Conservation (phyloP, 1,140 invertebrate species). For the Macrosteles quadrilineatus region DNA sequence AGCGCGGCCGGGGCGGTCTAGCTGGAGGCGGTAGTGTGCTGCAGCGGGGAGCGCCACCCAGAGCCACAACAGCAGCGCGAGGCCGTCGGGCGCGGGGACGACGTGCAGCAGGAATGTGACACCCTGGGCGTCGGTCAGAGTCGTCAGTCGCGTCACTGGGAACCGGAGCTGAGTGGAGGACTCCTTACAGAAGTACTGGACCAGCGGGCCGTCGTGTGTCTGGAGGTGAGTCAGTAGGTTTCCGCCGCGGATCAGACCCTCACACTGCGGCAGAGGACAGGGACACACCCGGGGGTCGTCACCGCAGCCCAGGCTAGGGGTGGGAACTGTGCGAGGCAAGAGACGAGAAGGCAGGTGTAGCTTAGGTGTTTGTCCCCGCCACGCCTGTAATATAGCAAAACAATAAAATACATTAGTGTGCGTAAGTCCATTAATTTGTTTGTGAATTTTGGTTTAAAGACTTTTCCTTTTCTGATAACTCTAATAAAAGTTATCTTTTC, state of each 20-base stretch:
- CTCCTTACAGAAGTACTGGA: slow-evolving; percentile 37
- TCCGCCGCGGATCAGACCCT: background rate
- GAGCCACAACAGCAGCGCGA: slow-evolving; percentile 18
- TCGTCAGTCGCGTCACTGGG: slow-evolving; percentile 24
- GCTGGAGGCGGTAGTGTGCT: background rate
- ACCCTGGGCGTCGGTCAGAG: background rate
- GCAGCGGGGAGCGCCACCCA: slow-evolving; percentile 4
- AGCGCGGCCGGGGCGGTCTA: slow-evolving; percentile 12
- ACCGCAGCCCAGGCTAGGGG: background rate
- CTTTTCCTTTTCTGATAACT: no score
- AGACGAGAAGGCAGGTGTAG: background rate
- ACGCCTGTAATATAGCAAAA: background rate
- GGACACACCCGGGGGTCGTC: background rate
- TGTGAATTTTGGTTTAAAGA: no score
- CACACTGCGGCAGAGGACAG: slow-evolving; percentile 25
- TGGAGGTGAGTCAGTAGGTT: slow-evolving; percentile 33
- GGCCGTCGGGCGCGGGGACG: background rate
- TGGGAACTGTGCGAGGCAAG: background rate
- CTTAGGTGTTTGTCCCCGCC: background rate
- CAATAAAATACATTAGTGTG: no score
- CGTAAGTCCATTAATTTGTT: no score
- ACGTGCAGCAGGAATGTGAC: slow-evolving; percentile 26
- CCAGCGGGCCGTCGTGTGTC: slow-evolving; percentile 39
- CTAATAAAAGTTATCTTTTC: no score
- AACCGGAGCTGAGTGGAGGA: background rate